phyloP scores from a whole-genome alignment of 2,113 vertebrate species.

The Buteo buteo region DNA sequence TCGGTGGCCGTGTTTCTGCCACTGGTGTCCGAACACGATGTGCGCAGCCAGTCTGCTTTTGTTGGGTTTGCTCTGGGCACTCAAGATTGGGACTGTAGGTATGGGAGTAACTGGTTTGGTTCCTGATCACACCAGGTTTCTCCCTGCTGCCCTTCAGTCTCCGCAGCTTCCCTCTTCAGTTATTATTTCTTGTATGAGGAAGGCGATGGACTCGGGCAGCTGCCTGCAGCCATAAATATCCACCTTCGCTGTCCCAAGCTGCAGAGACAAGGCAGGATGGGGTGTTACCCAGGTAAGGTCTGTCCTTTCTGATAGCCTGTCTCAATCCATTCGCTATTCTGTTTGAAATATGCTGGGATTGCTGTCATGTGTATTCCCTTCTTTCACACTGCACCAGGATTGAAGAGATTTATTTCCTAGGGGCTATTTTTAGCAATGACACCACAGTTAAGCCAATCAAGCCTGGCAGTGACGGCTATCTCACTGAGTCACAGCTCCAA shows the following conservation, averaged over 20 bases:
- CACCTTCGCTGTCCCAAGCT: rapidly evolving
- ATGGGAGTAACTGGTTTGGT: background rate
- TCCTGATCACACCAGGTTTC: background rate
- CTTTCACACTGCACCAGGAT: background rate
- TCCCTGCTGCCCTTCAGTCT: background rate
- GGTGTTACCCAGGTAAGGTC: background rate
- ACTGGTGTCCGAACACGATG: rapidly evolving
- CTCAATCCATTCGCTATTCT: rapidly evolving
- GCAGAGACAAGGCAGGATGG: background rate
- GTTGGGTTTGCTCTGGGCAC: background rate
- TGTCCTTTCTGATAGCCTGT: background rate
- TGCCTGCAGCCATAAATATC: rapidly evolving
- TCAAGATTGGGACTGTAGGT: background rate
- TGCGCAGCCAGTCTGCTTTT: background rate
- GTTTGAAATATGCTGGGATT: background rate
- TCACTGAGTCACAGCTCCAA: background rate
- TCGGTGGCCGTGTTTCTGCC: background rate
- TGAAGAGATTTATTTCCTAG: background rate
- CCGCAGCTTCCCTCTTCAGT: background rate
- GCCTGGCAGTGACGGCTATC: background rate
- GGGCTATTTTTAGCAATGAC: background rate
- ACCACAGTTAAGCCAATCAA: background rate
- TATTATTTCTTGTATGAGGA: background rate
- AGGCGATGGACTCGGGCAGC: background rate
- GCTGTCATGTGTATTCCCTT: background rate